Evolutionary conservation across 2,113 vertebrate species (phyloP).

Genomic region (Symphodus melops): DNA sequence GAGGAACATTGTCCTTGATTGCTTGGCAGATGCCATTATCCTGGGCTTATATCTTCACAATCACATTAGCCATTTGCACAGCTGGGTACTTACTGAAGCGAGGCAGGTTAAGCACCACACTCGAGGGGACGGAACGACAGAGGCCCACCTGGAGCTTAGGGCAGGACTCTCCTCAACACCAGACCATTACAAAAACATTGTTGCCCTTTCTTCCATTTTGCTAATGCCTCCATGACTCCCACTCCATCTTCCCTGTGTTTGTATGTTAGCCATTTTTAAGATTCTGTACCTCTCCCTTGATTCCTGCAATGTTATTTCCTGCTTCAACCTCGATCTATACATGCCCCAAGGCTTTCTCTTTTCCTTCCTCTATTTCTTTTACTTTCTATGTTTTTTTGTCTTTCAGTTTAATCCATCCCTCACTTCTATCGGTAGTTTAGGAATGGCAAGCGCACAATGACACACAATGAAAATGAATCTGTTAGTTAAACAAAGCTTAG

Average conservation of each 20-base stretch:
- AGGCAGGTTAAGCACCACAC: slow-evolving; percentile 76
- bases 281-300: slow-evolving; percentile 26
- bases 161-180: slow-evolving; percentile 44
- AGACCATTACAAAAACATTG: slow-evolving; percentile 58
- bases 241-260: slow-evolving; percentile 10
- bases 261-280: slow-evolving; percentile 35
- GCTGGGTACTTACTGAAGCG: slow-evolving; percentile 73
- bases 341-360: slow-evolving; percentile 32
- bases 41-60: slow-evolving; percentile 78
- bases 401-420: not conserved
- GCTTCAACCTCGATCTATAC: slow-evolving; percentile 14
- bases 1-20: slow-evolving; percentile 78
- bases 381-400: slow-evolving; percentile 9
- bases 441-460: slow-evolving; percentile 36
- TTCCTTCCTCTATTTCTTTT: slow-evolving; percentile 17
- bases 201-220: slow-evolving; percentile 49
- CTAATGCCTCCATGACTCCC: slow-evolving; percentile 33
- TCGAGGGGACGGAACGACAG: slow-evolving; percentile 68
- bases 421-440: slow-evolving; percentile 10
- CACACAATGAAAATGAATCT: slow-evolving; percentile 21
- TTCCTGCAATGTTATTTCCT: slow-evolving; percentile 35
- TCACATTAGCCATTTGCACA: slow-evolving; percentile 81
- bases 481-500: not conserved
- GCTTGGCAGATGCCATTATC: slow-evolving; percentile 81
- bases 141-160: slow-evolving; percentile 73